These are phyloP conservation scores for Hippopotamus amphibius DNA, from an alignment of 2,113 vertebrate species.

Conservation along the genomic window DNA sequence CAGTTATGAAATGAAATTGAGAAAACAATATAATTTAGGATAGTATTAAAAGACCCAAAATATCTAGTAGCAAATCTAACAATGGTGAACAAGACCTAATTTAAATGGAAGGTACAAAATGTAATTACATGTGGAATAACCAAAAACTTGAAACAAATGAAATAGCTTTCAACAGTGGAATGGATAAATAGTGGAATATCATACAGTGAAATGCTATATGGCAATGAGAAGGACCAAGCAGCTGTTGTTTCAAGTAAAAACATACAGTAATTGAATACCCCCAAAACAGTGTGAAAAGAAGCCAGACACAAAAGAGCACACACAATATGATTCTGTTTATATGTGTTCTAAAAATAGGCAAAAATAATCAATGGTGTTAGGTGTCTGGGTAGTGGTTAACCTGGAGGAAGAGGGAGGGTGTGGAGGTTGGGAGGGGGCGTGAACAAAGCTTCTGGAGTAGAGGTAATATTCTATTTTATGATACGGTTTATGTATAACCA, in stretches of 20 bases:
- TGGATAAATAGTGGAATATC: not conserved
- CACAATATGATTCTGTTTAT: not conserved
- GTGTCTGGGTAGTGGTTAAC: not conserved
- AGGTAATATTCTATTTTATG: not conserved
- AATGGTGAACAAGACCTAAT: not conserved
- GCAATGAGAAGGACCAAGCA: not conserved
- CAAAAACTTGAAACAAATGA: not conserved
- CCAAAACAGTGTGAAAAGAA: constrained; percentile 10
- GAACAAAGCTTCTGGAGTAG: not conserved
- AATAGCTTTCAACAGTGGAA: not conserved
- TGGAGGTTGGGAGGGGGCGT: not conserved
- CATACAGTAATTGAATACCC: not conserved
- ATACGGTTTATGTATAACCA: not conserved
- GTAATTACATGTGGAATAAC: not conserved
- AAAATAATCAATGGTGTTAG: not conserved
- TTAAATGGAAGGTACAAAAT: not conserved
- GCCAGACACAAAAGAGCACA: not conserved
- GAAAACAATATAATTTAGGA: not conserved
- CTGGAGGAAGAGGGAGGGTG: not conserved
- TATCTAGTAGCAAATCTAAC: not conserved
- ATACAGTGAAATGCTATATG: not conserved
- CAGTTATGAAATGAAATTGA: constrained; percentile 35
- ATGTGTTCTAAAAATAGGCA: not conserved
- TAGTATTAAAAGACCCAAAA: not conserved
- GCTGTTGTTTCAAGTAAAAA: not conserved